These are phyloP conservation scores for Papilio xuthus DNA, from an alignment of 1,140 invertebrate genomes.

Conservation along the genomic window DNA sequence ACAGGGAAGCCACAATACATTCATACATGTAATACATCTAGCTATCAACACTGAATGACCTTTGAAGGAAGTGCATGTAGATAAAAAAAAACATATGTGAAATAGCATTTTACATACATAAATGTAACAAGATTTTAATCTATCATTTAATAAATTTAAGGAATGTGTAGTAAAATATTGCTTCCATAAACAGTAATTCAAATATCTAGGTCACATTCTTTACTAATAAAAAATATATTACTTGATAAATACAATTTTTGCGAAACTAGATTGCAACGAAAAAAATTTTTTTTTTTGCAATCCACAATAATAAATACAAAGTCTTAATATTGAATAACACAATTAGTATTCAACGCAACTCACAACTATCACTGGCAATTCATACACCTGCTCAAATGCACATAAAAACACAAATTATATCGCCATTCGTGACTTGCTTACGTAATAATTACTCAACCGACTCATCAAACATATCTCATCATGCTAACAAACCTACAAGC, in stretches of 20 bases:
- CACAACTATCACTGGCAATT: conserved; percentile 15
- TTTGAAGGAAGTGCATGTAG: neutral
- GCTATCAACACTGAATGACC: neutral
- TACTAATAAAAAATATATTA: too few relatives aligned
- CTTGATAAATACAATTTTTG: too few relatives aligned
- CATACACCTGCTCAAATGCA: conserved; percentile 34
- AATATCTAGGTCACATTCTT: neutral
- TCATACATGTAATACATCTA: neutral
- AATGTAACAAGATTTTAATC: neutral
- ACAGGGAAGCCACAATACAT: neutral
- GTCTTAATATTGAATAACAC: neutral
- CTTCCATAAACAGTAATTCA: neutral
- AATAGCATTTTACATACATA: neutral
- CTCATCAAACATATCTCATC: conserved; percentile 30
- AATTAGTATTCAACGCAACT: conserved; percentile 19
- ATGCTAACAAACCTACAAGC: conserved; percentile 13
- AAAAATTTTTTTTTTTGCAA: too few relatives aligned
- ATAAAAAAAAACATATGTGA: neutral
- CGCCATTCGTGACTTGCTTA: conserved; percentile 34
- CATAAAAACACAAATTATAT: conserved; percentile 32
- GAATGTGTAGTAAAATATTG: too few relatives aligned
- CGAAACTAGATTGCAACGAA: too few relatives aligned
- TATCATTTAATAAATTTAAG: too few relatives aligned
- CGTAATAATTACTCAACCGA: conserved; percentile 32
- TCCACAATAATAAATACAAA: neutral